Evolutionary conservation across 2,113 vertebrate species (phyloP), one percentile per base, ranked within the genome.

Genomic region (Muscicapa adusta): DNA sequence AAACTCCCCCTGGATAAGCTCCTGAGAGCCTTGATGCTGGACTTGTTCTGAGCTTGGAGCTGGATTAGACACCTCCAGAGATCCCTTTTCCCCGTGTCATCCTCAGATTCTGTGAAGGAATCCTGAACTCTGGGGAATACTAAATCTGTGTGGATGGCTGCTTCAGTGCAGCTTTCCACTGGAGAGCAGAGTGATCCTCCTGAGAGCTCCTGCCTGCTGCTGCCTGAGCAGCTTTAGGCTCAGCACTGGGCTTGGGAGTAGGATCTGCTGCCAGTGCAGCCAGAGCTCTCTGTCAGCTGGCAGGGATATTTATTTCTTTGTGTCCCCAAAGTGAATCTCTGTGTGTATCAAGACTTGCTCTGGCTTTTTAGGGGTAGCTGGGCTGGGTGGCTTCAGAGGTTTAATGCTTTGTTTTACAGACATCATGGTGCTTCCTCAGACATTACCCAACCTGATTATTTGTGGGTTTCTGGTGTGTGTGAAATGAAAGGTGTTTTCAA

Each of bases 331-430:
- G 70, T 63, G 77, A 89, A 75, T 87, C 90, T 67, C n/a, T 92
- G 73, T 38, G 53, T 71, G 17, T 23, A 48, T 75, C 66, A 79
- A 72, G 78, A 50, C 25, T 75, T 92, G 70, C 65, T 89, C 12
- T 8, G 6, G 29, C 48, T 91, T 60, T 93, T 92, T 89, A 36
- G 66, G 88, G 57, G 47, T 81, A 86, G 53, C 56, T 94, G 83
- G 48, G 24, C 65, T 87, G 70, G 54, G 25, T 68, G 74, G 40
- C 33, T 93, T 84, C 74, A 73, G 31, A 92, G 76, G 28, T 86
- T 91, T 91, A 68, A 61, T 93, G 57, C 50, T 66, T 93, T 91
- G 43, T 78, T 94, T 87, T 82, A 45, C 66, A 72, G 75, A 42
- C 26, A 54, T 84, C 65, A 7, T 65, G 29, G 12, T 84, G 76